Percentiles rank a stretch among this genome's conserved stretches.
These are phyloP conservation scores for Drosophila picticornis DNA, from an alignment of 2,888 invertebrate genomes.

Conservation along the genomic window DNA sequence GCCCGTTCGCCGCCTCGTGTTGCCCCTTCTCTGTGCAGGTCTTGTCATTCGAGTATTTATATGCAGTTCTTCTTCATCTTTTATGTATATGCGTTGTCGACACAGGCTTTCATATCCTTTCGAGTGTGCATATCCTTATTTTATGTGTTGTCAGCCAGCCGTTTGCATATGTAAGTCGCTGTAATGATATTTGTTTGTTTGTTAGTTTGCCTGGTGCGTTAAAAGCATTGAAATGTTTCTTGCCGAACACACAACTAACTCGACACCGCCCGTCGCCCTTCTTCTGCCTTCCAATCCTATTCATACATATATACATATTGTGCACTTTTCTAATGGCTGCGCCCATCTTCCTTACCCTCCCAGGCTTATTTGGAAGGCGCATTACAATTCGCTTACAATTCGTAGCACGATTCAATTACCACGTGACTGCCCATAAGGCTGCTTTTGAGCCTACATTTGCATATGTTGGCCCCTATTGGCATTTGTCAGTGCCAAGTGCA, in stretches of 20 bases:
- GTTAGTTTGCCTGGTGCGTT: constrained; percentile 64
- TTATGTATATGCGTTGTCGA: constrained; percentile 76
- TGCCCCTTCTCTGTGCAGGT: constrained; percentile 5
- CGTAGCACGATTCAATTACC: constrained; percentile 77
- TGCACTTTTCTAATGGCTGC: constrained; percentile 73
- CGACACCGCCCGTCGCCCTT: neutral
- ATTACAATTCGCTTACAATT: constrained; percentile 75
- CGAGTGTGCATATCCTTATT: constrained; percentile 68
- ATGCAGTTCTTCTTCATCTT: constrained; percentile 79
- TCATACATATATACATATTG: constrained; percentile 41
- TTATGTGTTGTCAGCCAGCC: constrained; percentile 65
- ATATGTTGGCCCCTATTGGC: constrained; percentile 60
- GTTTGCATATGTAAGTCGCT: constrained; percentile 75
- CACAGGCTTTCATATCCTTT: constrained; percentile 75
- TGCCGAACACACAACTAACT: constrained; percentile 48
- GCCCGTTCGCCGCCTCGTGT: constrained; percentile 6
- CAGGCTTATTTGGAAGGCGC: constrained; percentile 18
- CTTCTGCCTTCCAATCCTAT: neutral
- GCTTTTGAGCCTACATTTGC: constrained; percentile 67
- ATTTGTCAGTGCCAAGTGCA: constrained; percentile 56
- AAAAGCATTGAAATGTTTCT: constrained; percentile 75
- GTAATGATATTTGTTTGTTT: constrained; percentile 75
- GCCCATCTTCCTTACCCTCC: neutral
- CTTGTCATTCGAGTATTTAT: constrained; percentile 62
- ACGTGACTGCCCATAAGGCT: constrained; percentile 63